Base-by-base conservation (phyloP, 2,888 invertebrate genomes). In the Drosophila koepferae region DNA sequence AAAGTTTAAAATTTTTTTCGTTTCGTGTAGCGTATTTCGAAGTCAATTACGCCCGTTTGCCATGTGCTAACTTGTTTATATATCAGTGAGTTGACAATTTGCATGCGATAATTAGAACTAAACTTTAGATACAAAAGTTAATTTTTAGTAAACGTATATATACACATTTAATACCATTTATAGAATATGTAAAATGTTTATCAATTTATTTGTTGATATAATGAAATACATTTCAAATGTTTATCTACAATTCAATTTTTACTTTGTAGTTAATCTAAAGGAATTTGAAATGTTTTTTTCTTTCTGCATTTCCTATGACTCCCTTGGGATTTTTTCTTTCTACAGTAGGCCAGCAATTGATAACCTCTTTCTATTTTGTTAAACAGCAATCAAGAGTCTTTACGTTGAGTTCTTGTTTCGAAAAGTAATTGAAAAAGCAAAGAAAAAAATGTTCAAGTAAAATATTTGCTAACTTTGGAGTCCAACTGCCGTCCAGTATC, bases 401-500 rank as follows among this genome's bases (percentile, higher is more conserved):
- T 14, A 4, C 58, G 16, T 10, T 34, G 40, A 58, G 40, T 55
- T 31, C 31, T 34, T 46, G 48, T 54, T 40, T 54, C n/a, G 46
- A 1, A 3, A 40, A 49, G 40, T 28, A 60, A 65, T 59, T 61
- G 58, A n/a, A 31, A 20, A 36, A 60, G 34, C 16, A 41, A 61
- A 3, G 8, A 10, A 46, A 49, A 49, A 44, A 60, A 18, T 49
- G 34, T 51, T 38, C 38, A 48, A 56, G 44, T 64, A 36, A 38
- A 72, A 74, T 73, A 73, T 80, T 80, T 75, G 64, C 76, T n/a
- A 59, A 28, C 64, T 49, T 59, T 43, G 41, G 46, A 63, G 3
- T 3, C 54, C 63, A 58, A 16, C 9, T 38, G 60, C 9, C 48
- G 63, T 10, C 56, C 69, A 66, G 66, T 63, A 68, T 51, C 48